Evolutionary conservation across 2,888 invertebrate genomes (phyloP).

Genomic region (Panorpa germanica): DNA sequence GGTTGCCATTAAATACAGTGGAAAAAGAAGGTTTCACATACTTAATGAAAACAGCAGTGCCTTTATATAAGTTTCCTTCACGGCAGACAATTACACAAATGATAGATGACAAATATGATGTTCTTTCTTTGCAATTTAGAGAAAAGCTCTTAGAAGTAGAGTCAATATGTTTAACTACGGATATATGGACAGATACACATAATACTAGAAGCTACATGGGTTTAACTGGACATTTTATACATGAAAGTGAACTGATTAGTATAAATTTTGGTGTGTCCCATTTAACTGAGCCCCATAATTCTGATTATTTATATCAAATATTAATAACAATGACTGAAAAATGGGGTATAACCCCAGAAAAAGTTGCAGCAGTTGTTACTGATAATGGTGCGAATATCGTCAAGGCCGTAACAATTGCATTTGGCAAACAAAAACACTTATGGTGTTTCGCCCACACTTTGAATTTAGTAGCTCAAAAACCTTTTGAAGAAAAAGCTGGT

Average conservation of each 20-base stretch:
- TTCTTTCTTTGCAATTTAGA: too few relatives aligned
- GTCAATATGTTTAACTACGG: slow-evolving; percentile 12
- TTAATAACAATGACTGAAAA: slow-evolving; percentile 9
- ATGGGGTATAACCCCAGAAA: slow-evolving; percentile 13
- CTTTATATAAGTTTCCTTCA: slow-evolving; percentile 11
- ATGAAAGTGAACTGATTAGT: slow-evolving; percentile 10
- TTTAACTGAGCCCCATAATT: slow-evolving; percentile 12
- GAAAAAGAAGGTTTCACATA: slow-evolving; percentile 12
- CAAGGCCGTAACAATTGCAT: slow-evolving; percentile 11
- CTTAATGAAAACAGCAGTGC: slow-evolving; percentile 9
- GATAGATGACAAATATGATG: too few relatives aligned
- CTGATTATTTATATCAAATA: slow-evolving; percentile 11
- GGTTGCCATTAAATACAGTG: slow-evolving; percentile 9
- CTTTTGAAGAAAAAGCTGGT: slow-evolving; percentile 10
- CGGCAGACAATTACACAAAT: too few relatives aligned
- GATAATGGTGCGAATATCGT: slow-evolving; percentile 14
- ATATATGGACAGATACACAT: slow-evolving; percentile 13
- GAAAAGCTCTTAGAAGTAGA: too few relatives aligned
- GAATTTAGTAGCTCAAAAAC: slow-evolving; percentile 12
- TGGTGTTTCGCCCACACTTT: slow-evolving; percentile 14
- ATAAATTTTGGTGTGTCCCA: slow-evolving; percentile 12
- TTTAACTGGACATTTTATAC: slow-evolving; percentile 11
- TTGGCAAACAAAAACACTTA: slow-evolving; percentile 12
- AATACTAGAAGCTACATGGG: slow-evolving; percentile 12
- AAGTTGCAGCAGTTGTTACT: slow-evolving; percentile 12